Evolutionary conservation across 2,113 vertebrate species (phyloP), one percentile per base, ranked within the genome.

Genomic region (Elaphurus davidianus): DNA sequence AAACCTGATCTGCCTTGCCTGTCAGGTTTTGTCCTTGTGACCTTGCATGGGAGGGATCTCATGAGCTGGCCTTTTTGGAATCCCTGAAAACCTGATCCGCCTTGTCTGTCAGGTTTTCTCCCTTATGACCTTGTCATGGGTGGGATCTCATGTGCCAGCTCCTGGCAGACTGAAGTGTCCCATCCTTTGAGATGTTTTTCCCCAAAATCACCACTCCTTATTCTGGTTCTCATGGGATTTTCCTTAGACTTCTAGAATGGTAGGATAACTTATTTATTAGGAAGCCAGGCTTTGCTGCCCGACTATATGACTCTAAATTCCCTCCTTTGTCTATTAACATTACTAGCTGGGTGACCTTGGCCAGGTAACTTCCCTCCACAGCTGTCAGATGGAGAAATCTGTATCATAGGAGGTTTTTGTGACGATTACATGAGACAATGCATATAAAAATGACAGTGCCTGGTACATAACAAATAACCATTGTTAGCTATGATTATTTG

Each of bases 401-500:
- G 3, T 79, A 84, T 62, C 89, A 87, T 2, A 54, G 62, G 55
- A 27, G 59, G 13, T 45, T 78, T 47, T 16, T 40, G 27, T 86
- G 54, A 96, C 76, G 57, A 85, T 81, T 87, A 85, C 1, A 71
- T 16, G 60, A 94, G 23, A 93, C 14, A 88, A 93, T n/a, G 33
- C 30, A 93, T 43, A 93, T 59, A 91, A 91, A 94, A 95, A 96
- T 55, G 40, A 55, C 10, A 90, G 43, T 27, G 79, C 52, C 78
- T 71, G 76, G 76, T 76, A 96, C 86, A 57, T 67, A 64, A 81
- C 86, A 93, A 92, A 97, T 91, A 84, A 97, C 76, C 71, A 85
- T 40, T 78, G 54, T 36, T 91, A 90, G 85, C 30, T 87, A 79
- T 97, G 95, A 88, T 57, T 94, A 81, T 47, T 94, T 19, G 36